Conservation (phyloP, 2,113 vertebrate species). For the Halichoeres trimaculatus region DNA sequence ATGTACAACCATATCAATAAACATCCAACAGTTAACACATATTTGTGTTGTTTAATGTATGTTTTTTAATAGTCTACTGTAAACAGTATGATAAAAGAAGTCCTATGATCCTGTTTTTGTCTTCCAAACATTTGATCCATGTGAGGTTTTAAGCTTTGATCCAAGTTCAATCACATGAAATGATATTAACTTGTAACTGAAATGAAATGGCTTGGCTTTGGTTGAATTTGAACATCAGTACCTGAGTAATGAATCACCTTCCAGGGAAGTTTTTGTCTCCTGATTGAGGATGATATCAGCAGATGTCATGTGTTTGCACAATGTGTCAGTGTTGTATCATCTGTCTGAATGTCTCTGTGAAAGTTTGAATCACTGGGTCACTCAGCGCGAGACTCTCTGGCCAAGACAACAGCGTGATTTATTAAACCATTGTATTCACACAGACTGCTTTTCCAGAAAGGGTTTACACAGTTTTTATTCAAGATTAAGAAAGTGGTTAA, state of each 20-base stretch:
- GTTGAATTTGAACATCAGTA: background rate
- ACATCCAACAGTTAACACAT: too few relatives aligned
- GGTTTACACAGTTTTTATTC: constrained; percentile 15
- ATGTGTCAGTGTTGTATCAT: constrained; percentile 4
- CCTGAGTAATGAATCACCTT: background rate
- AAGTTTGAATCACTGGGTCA: constrained; percentile 53
- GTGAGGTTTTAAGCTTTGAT: background rate
- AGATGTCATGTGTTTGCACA: constrained; percentile 22
- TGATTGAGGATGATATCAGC: constrained; percentile 10
- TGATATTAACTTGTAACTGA: background rate
- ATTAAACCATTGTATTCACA: background rate
- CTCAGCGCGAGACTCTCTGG: background rate
- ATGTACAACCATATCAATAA: too few relatives aligned
- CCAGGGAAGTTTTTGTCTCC: background rate
- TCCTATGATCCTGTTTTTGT: too few relatives aligned
- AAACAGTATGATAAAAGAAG: background rate
- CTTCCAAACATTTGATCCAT: background rate
- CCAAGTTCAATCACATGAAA: background rate
- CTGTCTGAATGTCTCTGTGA: constrained; percentile 17
- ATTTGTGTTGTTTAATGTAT: too few relatives aligned
- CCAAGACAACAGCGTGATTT: constrained; percentile 32
- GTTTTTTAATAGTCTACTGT: too few relatives aligned
- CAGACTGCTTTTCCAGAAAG: constrained; percentile 4
- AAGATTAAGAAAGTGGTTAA: constrained; percentile 36
- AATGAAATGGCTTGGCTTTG: background rate